Evolutionary conservation across 2,113 vertebrate genomes (phyloP).

Genomic region (Equus quagga): DNA sequence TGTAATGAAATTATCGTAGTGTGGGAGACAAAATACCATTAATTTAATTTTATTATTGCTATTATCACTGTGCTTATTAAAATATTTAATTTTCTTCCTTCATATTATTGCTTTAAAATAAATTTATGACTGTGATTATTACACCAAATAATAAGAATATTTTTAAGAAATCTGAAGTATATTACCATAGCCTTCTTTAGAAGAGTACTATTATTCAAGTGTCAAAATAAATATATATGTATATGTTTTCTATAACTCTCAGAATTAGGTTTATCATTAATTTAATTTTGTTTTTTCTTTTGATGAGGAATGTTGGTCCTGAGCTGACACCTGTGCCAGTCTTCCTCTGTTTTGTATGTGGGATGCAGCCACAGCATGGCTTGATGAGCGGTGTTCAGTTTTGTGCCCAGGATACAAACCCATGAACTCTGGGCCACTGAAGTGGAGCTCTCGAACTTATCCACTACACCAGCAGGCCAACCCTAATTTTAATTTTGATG

Average conservation of each 20-base stretch:
- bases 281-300: not conserved
- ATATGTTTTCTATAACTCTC: not conserved
- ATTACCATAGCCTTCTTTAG: not conserved
- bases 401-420: too few species aligned
- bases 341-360: too few species aligned
- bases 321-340: too few species aligned
- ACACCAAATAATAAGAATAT: not conserved
- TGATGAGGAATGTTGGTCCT: too few species aligned
- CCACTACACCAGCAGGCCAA: too few species aligned
- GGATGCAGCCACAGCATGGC: too few species aligned
- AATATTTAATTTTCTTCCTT: not conserved
- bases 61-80: not conserved
- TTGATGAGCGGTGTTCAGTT: too few species aligned
- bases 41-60: not conserved
- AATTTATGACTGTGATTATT: not conserved
- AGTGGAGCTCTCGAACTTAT: too few species aligned
- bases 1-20: not conserved
- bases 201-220: not conserved
- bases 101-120: not conserved
- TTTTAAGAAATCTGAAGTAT: not conserved
- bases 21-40: not conserved
- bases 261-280: not conserved
- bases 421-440: too few species aligned
- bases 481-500: not conserved
- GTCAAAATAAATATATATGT: not conserved